phyloP scores from a whole-genome alignment of 2,113 vertebrate species.

The Bufo gargarizans region DNA sequence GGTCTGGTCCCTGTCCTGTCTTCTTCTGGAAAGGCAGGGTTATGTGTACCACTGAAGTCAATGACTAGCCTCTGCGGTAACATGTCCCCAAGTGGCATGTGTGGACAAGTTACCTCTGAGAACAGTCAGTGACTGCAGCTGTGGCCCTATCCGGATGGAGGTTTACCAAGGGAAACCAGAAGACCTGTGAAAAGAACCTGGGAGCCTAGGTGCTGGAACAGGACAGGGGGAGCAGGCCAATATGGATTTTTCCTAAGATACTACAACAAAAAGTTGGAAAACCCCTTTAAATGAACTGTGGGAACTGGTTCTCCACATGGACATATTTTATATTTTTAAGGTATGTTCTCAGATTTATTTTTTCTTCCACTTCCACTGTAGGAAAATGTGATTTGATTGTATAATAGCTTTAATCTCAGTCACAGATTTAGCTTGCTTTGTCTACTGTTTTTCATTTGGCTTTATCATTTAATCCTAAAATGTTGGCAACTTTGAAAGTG shows the following conservation, averaged over 20 bases:
- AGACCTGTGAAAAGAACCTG: background rate
- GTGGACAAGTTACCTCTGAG: too few relatives aligned
- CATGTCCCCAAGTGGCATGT: too few relatives aligned
- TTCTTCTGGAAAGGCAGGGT: too few relatives aligned
- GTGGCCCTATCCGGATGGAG: too few relatives aligned
- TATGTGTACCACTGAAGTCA: too few relatives aligned
- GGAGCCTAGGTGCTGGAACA: too few relatives aligned
- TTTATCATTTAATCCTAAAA: background rate
- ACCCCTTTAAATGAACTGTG: background rate
- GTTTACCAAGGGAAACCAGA: background rate
- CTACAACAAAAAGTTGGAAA: too few relatives aligned
- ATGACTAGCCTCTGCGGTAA: too few relatives aligned
- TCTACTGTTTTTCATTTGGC: background rate
- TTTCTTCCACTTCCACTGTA: background rate
- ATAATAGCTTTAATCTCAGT: background rate
- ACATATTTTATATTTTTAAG: background rate
- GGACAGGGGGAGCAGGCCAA: too few relatives aligned
- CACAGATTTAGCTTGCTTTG: background rate
- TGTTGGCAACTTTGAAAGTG: background rate
- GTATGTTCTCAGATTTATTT: background rate
- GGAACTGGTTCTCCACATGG: background rate
- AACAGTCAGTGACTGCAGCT: too few relatives aligned
- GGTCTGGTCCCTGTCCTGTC: too few relatives aligned
- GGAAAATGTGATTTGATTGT: background rate
- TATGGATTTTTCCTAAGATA: too few relatives aligned